A percentile compares a stretch with the other conserved stretches of the same genome.
Evolutionary conservation across 2,888 invertebrate genomes (phyloP).

Genomic region (Agrochola macilenta): DNA sequence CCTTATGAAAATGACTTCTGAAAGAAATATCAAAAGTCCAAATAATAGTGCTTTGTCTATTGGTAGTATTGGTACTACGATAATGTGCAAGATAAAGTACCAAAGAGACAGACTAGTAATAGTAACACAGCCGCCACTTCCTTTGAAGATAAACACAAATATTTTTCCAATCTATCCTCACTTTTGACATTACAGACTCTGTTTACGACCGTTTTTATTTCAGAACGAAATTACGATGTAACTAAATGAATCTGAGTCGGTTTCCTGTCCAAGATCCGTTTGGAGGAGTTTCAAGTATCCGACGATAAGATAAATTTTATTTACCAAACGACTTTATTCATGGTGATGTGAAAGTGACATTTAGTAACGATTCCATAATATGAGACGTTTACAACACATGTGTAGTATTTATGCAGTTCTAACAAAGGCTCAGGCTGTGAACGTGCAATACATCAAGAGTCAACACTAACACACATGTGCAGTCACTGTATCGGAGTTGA

Average conservation of each 20-base stretch:
- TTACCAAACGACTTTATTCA: constrained; percentile 47
- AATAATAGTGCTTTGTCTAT: constrained; percentile 15
- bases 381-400: constrained; percentile 19
- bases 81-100: constrained; percentile 39
- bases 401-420: constrained; percentile 10
- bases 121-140: constrained; percentile 32
- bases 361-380: constrained; percentile 36
- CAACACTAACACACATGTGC: constrained; percentile 39
- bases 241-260: constrained; percentile 73
- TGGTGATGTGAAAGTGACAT: constrained; percentile 38
- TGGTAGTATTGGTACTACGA: constrained; percentile 19
- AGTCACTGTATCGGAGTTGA: constrained; percentile 53
- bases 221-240: constrained; percentile 65
- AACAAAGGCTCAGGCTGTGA: constrained; percentile 47
- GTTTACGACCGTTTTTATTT: constrained; percentile 67
- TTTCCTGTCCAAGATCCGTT: constrained; percentile 68
- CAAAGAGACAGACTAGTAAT: constrained; percentile 16
- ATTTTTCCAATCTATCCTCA: constrained; percentile 48
- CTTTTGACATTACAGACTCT: constrained; percentile 49
- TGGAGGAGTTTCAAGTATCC: constrained; percentile 39
- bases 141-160: constrained; percentile 47
- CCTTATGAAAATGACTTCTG: not conserved
- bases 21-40: not conserved
- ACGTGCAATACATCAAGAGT: constrained; percentile 31
- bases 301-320: constrained; percentile 49